Evolutionary conservation across 2,113 vertebrate species (phyloP).

Genomic region (Piprites chloris): DNA sequence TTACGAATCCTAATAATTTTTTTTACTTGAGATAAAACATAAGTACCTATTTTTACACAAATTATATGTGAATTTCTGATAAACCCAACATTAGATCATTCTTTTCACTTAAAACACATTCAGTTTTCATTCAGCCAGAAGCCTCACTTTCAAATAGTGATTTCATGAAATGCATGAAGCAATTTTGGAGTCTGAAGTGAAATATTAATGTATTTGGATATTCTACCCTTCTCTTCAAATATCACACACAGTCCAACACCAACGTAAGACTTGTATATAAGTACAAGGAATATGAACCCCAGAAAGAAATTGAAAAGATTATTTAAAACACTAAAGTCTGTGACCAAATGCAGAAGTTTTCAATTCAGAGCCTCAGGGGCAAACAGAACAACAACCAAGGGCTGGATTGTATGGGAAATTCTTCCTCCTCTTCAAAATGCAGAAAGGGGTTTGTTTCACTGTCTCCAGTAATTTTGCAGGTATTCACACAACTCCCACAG

Average conservation of each 20-base stretch:
- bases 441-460: background rate
- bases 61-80: background rate
- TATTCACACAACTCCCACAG: background rate
- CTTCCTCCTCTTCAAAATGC: background rate
- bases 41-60: background rate
- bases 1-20: background rate
- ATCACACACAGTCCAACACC: background rate
- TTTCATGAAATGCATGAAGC: background rate
- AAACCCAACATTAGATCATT: background rate
- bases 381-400: background rate
- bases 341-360: background rate
- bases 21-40: background rate
- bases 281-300: background rate
- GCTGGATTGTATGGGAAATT: background rate
- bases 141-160: background rate
- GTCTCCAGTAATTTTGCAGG: background rate
- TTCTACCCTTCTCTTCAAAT: background rate
- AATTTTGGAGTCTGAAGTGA: background rate
- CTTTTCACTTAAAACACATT: background rate
- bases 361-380: background rate
- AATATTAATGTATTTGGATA: background rate
- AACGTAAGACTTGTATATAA: background rate
- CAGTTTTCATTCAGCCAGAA: background rate
- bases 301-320: background rate
- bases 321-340: background rate